Percentiles rank a stretch among this genome's conserved stretches.
phyloP scores from a whole-genome alignment of 2,797 vertebrate genomes.

The Pitangus sulphuratus region DNA sequence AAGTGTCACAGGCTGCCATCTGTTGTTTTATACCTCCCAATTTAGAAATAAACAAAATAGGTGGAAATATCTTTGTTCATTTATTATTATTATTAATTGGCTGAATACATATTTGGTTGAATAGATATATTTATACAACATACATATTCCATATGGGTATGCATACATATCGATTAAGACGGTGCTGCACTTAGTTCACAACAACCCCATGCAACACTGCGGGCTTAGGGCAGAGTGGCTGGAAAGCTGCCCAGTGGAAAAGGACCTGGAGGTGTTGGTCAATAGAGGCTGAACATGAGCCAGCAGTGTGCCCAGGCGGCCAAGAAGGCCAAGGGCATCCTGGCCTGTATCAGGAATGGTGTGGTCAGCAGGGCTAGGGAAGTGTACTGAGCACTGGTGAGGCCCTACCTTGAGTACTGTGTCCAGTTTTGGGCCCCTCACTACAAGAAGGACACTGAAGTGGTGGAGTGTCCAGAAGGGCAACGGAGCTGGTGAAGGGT shows the following conservation, averaged over 20 bases:
- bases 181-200: background rate
- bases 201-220: rapidly evolving
- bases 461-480: background rate
- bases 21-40: background rate
- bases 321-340: background rate
- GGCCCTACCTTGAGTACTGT: rapidly evolving
- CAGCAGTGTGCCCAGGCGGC: background rate
- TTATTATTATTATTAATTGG: background rate
- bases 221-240: background rate
- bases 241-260: background rate
- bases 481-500: background rate
- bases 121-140: background rate
- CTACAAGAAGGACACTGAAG: background rate
- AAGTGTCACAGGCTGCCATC: background rate
- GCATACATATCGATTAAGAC: background rate
- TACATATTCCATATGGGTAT: background rate
- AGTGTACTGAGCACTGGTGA: background rate
- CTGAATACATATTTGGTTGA: background rate
- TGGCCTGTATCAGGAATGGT: background rate
- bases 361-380: background rate
- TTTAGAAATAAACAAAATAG: background rate
- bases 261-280: background rate
- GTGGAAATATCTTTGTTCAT: background rate
- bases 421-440: background rate
- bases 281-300: background rate